Evolutionary conservation across 2,888 invertebrate species (phyloP), one percentile per base, ranked within the genome.

Genomic region (Flabesymbios commensalis): DNA sequence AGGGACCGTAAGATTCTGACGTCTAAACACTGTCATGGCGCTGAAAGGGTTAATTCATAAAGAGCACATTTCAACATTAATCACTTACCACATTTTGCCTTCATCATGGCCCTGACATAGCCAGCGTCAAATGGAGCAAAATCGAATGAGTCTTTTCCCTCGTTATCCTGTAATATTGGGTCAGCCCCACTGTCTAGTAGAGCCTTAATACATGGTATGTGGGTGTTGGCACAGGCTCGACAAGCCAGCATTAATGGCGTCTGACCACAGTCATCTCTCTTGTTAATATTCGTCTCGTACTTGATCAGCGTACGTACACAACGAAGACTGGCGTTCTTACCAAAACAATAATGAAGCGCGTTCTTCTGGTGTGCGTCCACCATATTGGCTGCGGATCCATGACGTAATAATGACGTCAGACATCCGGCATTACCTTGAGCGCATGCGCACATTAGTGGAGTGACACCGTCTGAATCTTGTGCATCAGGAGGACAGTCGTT

Each of bases 101-200:
- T 64, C 55, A 72, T 57, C 49, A 71, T 42, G 17, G 57, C 68
- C 42, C 68, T 70, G 7, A 72, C 71, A 41, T 69, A 63, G 22
- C 68, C 65, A 22, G 65, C 59, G 32, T 65, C 61, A 42, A 59
- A 61, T 10, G 65, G 63, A 48, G 71, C 71, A 56, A 68, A 60
- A 55, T 72, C 72, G 33, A 71, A 64, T 3, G 71, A 47, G 45
- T 72, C 72, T 26, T 57, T 62, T 3, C 71, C 73, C 33, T 72
- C 65, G 1, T 59, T 52, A 53, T 73, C 72, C 59, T 69, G 68
- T 2, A 63, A 10, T 19, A 67, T 66, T 3, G 71, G 70, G 42
- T 71, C 66, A 36, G 73, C 73, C n/a, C 65, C 67, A 24, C 62
- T 36, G 22, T 68, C 64, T 5, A 73, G 52, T 32, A 73, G 67